These are phyloP conservation scores for Drosophila jambulina DNA, from an alignment of 1,140 invertebrate genomes.

Conservation along the genomic window DNA sequence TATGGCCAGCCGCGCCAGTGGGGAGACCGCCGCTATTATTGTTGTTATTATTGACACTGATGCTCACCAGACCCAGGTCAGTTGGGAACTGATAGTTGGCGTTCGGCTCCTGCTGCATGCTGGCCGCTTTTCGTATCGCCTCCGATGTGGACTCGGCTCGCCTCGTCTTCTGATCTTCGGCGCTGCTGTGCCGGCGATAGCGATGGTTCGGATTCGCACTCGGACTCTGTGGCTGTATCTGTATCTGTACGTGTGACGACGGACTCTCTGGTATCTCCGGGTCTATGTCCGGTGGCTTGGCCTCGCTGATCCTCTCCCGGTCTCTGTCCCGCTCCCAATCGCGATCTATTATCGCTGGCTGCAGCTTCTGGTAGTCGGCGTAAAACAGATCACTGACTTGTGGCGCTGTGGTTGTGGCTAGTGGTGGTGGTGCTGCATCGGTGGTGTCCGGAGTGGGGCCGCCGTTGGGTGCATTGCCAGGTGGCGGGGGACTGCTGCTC, in stretches of 20 bases:
- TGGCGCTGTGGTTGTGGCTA: conserved; percentile 14
- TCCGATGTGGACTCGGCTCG: conserved; percentile 39
- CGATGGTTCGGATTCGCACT: conserved; percentile 25
- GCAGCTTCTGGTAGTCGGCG: conserved; percentile 72
- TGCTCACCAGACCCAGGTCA: conserved; percentile 84
- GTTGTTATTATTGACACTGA: conserved; percentile 60
- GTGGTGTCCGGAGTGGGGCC: conserved; percentile 26
- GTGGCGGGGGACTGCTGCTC: conserved; percentile 12
- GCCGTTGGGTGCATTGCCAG: conserved; percentile 26
- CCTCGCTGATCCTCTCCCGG: conserved; percentile 48
- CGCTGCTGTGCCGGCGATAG: conserved; percentile 72
- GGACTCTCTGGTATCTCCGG: conserved; percentile 10
- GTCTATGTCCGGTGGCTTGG: conserved; percentile 68
- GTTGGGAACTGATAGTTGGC: conserved; percentile 85
- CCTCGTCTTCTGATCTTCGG: conserved; percentile 68
- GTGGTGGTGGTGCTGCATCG: conserved; percentile 56
- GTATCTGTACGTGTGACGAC: conserved; percentile 13
- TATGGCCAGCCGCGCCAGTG: conserved; percentile 19
- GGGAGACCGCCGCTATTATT: conserved; percentile 38
- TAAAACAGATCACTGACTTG: conserved; percentile 55
- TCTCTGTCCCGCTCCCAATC: conserved; percentile 43
- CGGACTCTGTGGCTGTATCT: conserved; percentile 10
- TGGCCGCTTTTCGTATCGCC: conserved; percentile 70
- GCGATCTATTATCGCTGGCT: conserved; percentile 73
- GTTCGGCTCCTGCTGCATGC: conserved; percentile 85